phyloP scores from a whole-genome alignment of 2,888 invertebrate species.

The Lasioglossum vierecki region DNA sequence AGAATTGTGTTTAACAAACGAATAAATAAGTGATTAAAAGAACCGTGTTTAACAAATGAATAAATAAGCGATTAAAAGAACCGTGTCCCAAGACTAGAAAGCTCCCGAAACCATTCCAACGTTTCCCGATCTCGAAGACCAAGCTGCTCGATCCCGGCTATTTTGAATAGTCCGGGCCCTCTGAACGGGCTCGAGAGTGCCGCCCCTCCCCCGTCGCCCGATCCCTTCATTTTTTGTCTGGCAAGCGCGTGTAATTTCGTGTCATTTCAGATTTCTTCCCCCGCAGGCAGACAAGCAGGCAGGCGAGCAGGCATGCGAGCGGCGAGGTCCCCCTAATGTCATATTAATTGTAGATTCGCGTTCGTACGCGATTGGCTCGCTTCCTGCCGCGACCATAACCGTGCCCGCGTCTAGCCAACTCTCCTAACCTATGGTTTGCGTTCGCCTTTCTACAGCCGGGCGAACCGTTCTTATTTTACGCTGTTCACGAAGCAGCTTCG shows the following conservation, averaged over 20 bases:
- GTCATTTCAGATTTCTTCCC: slow-evolving; percentile 70
- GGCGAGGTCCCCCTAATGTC: slow-evolving; percentile 73
- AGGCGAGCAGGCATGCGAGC: not conserved
- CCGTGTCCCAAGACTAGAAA: not conserved
- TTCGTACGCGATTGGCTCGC: slow-evolving; percentile 67
- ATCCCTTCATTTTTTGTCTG: slow-evolving; percentile 36
- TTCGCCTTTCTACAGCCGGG: slow-evolving; percentile 3
- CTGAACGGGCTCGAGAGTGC: not conserved
- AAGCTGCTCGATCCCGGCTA: not conserved
- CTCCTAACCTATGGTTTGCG: slow-evolving; percentile 30
- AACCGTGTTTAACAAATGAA: not conserved
- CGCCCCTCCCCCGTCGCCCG: not conserved
- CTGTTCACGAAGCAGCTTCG: slow-evolving; percentile 1
- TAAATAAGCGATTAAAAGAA: not conserved
- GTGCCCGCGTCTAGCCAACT: slow-evolving; percentile 40
- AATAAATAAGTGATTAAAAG: not conserved
- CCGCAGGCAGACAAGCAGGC: slow-evolving; percentile 52
- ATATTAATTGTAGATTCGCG: slow-evolving; percentile 79
- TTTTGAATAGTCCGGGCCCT: slow-evolving; percentile 59
- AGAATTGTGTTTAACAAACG: not conserved
- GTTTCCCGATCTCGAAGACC: not conserved
- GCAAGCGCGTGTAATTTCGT: slow-evolving; percentile 69
- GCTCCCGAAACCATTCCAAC: not conserved
- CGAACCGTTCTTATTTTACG: slow-evolving; percentile 39
- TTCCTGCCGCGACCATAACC: slow-evolving; percentile 61